Conservation (phyloP, 2,797 vertebrate genomes). For the Hirundo rustica region DNA sequence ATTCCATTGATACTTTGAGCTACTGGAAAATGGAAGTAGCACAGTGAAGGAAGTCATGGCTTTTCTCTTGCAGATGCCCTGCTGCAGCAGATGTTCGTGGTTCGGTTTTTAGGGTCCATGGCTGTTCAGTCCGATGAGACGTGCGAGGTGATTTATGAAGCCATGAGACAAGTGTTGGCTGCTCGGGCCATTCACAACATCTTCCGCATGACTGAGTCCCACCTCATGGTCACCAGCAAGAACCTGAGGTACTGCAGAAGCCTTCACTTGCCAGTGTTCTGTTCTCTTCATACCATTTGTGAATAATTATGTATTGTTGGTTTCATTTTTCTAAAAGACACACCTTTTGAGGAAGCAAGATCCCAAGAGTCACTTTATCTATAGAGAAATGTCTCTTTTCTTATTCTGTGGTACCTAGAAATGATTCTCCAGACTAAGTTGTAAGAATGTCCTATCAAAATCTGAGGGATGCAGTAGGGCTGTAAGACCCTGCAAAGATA, state of each 20-base stretch:
- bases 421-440: not conserved
- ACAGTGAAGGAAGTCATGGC: not conserved
- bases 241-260: constrained; percentile 80
- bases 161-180: constrained; percentile 96
- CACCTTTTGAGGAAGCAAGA: not conserved
- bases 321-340: not conserved
- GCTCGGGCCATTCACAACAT: constrained; percentile 98
- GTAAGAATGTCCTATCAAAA: not conserved
- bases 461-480: not conserved
- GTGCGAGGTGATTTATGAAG: constrained; percentile 93
- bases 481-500: not conserved
- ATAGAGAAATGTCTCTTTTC: not conserved
- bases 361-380: not conserved
- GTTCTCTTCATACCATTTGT: not conserved
- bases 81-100: constrained; percentile 93
- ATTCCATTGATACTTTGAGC: not conserved
- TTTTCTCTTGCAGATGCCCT: constrained; percentile 83
- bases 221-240: constrained; percentile 94
- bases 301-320: not conserved
- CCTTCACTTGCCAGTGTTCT: not conserved
- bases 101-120: constrained; percentile 96
- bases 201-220: constrained; percentile 93
- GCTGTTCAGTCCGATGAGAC: constrained; percentile 86
- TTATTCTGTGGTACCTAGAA: not conserved
- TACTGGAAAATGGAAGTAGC: not conserved